Evolutionary conservation across 2,888 invertebrate genomes (phyloP), one percentile per base, ranked within the genome.

Genomic region (Phrixothrix hirtus): DNA sequence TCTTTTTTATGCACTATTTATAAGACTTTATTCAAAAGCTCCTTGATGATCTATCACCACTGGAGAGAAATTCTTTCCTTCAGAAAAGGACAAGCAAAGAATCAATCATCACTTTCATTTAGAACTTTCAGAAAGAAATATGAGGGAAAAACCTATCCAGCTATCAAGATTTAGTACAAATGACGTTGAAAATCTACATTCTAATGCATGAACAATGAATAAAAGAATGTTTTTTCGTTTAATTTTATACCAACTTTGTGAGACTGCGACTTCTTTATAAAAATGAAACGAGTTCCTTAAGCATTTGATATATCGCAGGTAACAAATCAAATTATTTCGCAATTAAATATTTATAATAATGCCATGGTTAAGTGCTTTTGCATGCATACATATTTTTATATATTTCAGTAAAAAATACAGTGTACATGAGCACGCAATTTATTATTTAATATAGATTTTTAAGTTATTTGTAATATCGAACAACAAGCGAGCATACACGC

Each of bases 1-100:
- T 5, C 11, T 4, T 38, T 38, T 38, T 38, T 12, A 26, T 38
- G 38, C 38, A 38, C 27, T 26, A 27, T 27, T 38, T 38, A 38
- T 38, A 34, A 14, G 25, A 11, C 30, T 16, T 29, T 25, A 38
- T 38, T 38, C 27, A 27, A 36, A 36, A 15, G 35, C 35, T 15
- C 2, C 17, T 9, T 2, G 26, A 26, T 25, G 13, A 37, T 37
- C 26, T 13, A 17, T 15, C 36, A 17, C 21, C 11, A 13, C 6
- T 13, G 10, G 14, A 31, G 14, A 12, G 13, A 31, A 31, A 31
- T 11, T 13, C 13, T 31, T 31, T 31, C 31, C 31, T 4, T 12
- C 29, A 13, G 11, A 31, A 31, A 31, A 31, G 12, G 13, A 13
- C 14, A 12, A 12, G 2, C 10, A 12, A 31, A 13, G 11, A 31